Conservation (phyloP, 2,113 vertebrate genomes). For the Choloepus hoffmanni region DNA sequence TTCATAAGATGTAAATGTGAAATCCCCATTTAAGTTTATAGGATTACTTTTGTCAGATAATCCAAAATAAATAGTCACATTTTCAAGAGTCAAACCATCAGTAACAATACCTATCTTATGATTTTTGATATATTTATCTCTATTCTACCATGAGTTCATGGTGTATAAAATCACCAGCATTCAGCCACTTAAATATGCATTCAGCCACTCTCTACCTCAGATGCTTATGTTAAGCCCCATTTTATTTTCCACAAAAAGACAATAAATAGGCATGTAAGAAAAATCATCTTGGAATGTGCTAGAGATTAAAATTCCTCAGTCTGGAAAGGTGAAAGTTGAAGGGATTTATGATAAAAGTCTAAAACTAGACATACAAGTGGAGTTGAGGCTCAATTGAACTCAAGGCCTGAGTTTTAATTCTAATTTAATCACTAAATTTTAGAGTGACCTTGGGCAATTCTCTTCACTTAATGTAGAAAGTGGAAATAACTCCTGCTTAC, state of each 20-base stretch:
- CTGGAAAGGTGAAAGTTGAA: neutral
- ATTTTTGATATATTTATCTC: neutral
- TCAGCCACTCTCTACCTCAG: neutral
- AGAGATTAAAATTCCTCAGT: neutral
- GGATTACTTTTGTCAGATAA: neutral
- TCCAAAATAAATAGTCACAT: neutral
- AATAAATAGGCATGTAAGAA: neutral
- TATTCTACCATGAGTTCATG: neutral
- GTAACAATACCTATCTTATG: neutral
- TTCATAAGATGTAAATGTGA: neutral
- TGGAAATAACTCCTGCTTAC: neutral
- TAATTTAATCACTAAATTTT: neutral
- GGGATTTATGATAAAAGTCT: neutral
- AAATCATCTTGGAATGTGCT: conserved; percentile 5
- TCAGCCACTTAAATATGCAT: neutral
- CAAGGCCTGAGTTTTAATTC: neutral
- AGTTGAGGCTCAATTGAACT: neutral
- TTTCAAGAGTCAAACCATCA: neutral
- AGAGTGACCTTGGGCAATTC: neutral
- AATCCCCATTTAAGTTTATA: neutral
- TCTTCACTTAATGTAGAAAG: neutral
- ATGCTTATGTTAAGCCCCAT: neutral
- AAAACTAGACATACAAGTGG: neutral
- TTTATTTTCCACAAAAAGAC: conserved; percentile 23
- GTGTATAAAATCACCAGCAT: neutral